These are phyloP conservation scores for Lasioglossum calceatum DNA, from an alignment of 2,888 invertebrate genomes.

Conservation along the genomic window DNA sequence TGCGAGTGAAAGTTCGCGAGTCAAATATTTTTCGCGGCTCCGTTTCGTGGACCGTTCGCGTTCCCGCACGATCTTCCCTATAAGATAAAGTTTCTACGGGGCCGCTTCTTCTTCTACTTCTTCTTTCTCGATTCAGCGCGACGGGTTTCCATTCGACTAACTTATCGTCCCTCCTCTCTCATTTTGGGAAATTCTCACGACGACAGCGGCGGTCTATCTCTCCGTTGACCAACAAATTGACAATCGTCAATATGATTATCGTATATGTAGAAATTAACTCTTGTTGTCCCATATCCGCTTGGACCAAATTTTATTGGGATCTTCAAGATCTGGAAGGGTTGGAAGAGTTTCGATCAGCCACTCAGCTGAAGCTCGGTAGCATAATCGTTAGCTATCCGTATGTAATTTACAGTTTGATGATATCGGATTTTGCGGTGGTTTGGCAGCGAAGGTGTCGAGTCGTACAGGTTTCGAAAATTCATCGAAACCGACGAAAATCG, in stretches of 20 bases:
- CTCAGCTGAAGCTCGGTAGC: not conserved
- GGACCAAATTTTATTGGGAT: too few relatives aligned
- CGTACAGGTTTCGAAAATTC: not conserved
- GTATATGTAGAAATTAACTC: too few relatives aligned
- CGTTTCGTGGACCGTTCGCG: constrained; percentile 53
- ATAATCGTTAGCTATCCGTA: not conserved
- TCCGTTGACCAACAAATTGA: not conserved
- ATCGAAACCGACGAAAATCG: not conserved
- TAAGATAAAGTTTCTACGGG: constrained; percentile 41
- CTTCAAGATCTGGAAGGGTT: not conserved
- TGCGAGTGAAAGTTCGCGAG: constrained; percentile 76
- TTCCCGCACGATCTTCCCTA: constrained; percentile 49
- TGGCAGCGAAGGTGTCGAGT: not conserved
- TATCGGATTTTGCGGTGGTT: not conserved
- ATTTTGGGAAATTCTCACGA: not conserved
- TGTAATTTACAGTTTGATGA: not conserved
- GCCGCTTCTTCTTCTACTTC: not conserved
- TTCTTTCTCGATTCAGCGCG: not conserved
- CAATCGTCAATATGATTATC: not conserved
- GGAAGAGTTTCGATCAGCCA: not conserved
- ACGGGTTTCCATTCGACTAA: not conserved
- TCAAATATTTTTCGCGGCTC: constrained; percentile 70
- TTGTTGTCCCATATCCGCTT: too few relatives aligned
- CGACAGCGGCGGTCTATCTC: not conserved
- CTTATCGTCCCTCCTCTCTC: too few relatives aligned